Conservation (phyloP, 2,888 invertebrate species). For the Campoplex capitator region DNA sequence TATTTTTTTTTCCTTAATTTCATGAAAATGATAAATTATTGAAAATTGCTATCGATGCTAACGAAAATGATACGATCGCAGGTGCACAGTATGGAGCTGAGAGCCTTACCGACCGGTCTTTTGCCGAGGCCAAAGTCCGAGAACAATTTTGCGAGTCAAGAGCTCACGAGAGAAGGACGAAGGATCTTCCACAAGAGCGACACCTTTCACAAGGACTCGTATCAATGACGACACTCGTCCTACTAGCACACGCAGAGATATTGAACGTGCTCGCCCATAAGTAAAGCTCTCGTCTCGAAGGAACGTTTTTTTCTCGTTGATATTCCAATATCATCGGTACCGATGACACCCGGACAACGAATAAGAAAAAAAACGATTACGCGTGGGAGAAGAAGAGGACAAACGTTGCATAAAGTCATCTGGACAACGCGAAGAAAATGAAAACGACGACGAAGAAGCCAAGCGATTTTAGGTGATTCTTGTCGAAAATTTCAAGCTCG, state of each 20-base stretch:
- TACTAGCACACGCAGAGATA: constrained; percentile 87
- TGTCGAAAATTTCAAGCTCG: background rate
- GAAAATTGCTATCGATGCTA: background rate
- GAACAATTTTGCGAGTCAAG: constrained; percentile 90
- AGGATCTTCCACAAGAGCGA: constrained; percentile 91
- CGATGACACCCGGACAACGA: too few species aligned
- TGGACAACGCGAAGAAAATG: background rate
- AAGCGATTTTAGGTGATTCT: background rate
- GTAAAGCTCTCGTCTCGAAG: constrained; percentile 11
- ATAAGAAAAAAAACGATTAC: background rate
- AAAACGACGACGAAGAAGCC: background rate
- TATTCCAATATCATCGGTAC: too few species aligned
- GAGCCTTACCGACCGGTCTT: constrained; percentile 87
- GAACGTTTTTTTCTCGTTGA: background rate
- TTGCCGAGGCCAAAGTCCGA: constrained; percentile 93
- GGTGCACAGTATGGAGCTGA: constrained; percentile 89
- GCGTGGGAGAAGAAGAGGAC: background rate
- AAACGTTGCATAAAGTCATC: background rate
- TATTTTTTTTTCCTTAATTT: background rate
- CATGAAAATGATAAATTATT: background rate
- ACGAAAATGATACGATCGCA: constrained; percentile 81
- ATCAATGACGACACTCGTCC: constrained; percentile 91
- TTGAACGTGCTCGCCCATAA: constrained; percentile 76
- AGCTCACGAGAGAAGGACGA: constrained; percentile 85
- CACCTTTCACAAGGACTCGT: constrained; percentile 90